phyloP scores from a whole-genome alignment of 2,113 vertebrate species.

The Harpagus bidentatus region DNA sequence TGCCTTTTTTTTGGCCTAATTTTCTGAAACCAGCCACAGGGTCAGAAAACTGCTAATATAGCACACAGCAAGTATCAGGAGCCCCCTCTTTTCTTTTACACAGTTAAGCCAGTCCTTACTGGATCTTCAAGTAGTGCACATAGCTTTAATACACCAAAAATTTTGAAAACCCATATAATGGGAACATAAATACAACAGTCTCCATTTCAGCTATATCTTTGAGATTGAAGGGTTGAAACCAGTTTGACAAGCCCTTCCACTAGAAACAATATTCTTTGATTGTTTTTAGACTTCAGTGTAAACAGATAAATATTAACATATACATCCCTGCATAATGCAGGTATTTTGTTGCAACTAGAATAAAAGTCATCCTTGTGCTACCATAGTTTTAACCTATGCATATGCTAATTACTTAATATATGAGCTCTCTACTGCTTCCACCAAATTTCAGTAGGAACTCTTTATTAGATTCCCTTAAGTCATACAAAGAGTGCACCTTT shows the following conservation, averaged over 20 bases:
- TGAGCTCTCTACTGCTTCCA: neutral
- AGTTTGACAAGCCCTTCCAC: neutral
- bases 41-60: neutral
- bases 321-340: neutral
- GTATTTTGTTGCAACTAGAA: neutral
- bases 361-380: neutral
- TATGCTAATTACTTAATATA: neutral
- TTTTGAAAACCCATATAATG: rapidly evolving
- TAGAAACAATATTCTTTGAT: neutral
- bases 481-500: neutral
- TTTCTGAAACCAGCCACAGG: neutral
- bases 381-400: neutral
- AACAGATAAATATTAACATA: neutral
- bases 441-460: neutral
- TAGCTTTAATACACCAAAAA: neutral
- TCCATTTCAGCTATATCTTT: neutral
- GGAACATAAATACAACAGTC: neutral
- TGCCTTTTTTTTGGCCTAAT: neutral
- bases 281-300: neutral
- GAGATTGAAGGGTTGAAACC: neutral
- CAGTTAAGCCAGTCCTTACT: neutral
- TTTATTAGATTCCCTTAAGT: neutral
- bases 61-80: neutral
- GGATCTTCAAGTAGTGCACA: rapidly evolving
- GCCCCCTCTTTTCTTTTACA: neutral